Evolutionary conservation across 1,140 invertebrate species (phyloP), one percentile per base, ranked within the genome.

Genomic region (Scaptomyza graminum): DNA sequence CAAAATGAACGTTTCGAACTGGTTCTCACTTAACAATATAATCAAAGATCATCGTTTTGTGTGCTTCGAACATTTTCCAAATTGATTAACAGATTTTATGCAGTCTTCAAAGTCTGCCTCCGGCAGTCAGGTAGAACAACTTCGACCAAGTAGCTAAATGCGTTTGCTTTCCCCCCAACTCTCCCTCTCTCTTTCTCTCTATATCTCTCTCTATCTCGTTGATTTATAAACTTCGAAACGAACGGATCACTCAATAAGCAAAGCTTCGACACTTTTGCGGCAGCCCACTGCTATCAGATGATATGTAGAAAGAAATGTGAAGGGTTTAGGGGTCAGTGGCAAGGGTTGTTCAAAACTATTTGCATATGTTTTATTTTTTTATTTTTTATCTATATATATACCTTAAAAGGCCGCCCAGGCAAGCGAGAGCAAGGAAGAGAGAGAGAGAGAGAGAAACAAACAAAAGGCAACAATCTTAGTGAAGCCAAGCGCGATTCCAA

Each of bases 321-420:
- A 31, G 28, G 28, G 28, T 9, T 13, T 11, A 31, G 60, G 60
- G 60, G 25, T 60, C 64, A 51, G 55, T 18, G 44, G 44, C 34
- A 16, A 43, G 25, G 28, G 11, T 12, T 55, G 25, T 11, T 1
- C 22, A 13, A 16, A 64, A n/a, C 63, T 65, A 65, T 65, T 65
- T 65, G 63, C 63, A 65, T 65, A 54, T 47, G 37, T 64, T 34
- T 31, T n/a, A n/a, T n/a, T n/a, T n/a, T n/a, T n/a, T n/a, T n/a
- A n/a, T 22, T 54, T 15, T 52, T 52, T 22, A 22, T 2, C 18
- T 3, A 52, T 31, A 12, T 31, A 22, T 37, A 56, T 57, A 61
- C 65, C 71, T 62, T 74, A 74, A 74, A 74, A 69, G 71, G 65
- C 65, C 37, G 57, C 22, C 18, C 43, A 22, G 56, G 52, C 51